phyloP scores from a whole-genome alignment of 1,140 invertebrate species.

The Habropoda laboriosa region DNA sequence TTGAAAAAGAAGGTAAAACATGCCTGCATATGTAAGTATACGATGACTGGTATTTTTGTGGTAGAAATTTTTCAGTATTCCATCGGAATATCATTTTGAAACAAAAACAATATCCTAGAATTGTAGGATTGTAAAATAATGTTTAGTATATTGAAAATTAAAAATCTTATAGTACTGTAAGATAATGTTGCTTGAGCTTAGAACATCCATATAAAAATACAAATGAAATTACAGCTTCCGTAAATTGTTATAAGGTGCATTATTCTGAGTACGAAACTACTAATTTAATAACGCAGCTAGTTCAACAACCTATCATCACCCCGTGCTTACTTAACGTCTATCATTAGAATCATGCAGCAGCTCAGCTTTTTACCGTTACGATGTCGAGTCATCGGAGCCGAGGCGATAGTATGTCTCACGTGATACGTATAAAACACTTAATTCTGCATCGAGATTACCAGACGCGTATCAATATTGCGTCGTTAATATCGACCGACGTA shows the following conservation, averaged over 20 bases:
- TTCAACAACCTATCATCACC: slow-evolving; percentile 13
- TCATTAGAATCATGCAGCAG: not conserved
- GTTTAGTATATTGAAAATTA: no score
- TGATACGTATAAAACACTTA: slow-evolving; percentile 10
- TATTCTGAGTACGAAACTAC: not conserved
- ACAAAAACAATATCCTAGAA: no score
- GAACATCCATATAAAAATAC: not conserved
- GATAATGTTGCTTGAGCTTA: not conserved
- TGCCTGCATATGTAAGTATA: no score
- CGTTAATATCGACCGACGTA: not conserved
- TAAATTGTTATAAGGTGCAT: not conserved
- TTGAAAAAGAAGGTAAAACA: no score
- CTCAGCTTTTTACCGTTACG: slow-evolving; percentile 11
- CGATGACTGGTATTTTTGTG: no score
- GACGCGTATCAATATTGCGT: not conserved
- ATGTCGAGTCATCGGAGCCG: not conserved
- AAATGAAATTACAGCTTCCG: not conserved
- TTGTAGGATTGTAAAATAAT: no score
- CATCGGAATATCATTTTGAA: no score
- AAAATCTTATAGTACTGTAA: not conserved
- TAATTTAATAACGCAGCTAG: not conserved
- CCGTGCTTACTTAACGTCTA: not conserved
- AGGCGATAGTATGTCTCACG: not conserved
- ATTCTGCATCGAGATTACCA: not conserved
- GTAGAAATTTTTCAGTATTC: no score